Evolutionary conservation across 2,797 vertebrate species (phyloP).

Genomic region (Margarornis squamiger): DNA sequence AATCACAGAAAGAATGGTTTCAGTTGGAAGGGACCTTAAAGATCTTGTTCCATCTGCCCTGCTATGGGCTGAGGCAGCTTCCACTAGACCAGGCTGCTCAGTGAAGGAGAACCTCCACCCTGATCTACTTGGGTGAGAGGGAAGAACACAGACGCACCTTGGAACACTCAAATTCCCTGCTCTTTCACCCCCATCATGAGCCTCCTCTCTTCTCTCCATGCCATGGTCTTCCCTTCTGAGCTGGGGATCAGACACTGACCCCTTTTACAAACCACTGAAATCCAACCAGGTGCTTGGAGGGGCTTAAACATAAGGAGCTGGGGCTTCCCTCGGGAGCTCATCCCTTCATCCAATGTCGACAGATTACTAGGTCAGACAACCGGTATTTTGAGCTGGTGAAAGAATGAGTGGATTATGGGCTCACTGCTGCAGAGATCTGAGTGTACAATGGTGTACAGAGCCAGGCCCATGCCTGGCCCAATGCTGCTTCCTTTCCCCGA

Average conservation of each 20-base stretch:
- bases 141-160: not conserved
- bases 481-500: not conserved
- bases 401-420: not conserved
- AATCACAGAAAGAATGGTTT: not conserved
- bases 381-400: not conserved
- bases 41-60: not conserved
- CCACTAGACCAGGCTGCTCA: not conserved
- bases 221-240: not conserved
- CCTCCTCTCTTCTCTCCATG: not conserved
- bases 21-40: not conserved
- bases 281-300: not conserved
- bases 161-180: not conserved
- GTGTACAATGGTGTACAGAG: accelerated
- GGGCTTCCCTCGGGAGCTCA: constrained; percentile 4
- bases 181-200: not conserved
- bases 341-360: not conserved
- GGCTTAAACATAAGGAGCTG: not conserved
- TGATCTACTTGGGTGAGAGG: not conserved
- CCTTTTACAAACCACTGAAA: not conserved
- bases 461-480: not conserved
- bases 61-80: not conserved
- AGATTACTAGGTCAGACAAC: constrained; percentile 30
- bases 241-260: not conserved
- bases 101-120: not conserved
- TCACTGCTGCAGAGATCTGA: not conserved